A percentile compares a stretch with the other conserved stretches of the same genome.
phyloP scores from a whole-genome alignment of 2,888 invertebrate genomes.

The Stenurella melanura region DNA sequence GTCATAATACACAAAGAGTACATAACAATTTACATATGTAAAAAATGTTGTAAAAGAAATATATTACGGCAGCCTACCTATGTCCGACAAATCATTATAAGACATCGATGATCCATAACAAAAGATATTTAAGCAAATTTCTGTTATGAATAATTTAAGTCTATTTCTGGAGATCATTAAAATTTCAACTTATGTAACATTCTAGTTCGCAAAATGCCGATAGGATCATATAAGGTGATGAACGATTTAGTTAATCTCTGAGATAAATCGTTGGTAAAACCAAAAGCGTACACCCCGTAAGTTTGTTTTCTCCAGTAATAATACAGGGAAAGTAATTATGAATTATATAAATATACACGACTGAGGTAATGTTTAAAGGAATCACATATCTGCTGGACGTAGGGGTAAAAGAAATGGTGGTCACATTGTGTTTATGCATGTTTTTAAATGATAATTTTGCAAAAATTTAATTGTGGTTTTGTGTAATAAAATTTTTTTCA shows the following conservation, averaged over 20 bases:
- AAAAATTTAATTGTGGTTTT: too few species aligned
- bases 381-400: too few species aligned
- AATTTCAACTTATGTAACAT: not conserved
- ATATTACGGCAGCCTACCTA: not conserved
- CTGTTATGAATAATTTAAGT: conserved; percentile 32
- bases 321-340: too few species aligned
- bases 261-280: too few species aligned
- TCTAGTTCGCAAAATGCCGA: not conserved
- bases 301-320: too few species aligned
- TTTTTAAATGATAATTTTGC: too few species aligned
- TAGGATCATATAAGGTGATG: not conserved
- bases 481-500: too few species aligned
- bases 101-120: not conserved
- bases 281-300: too few species aligned
- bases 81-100: not conserved
- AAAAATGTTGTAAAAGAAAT: not conserved
- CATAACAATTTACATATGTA: conserved; percentile 30
- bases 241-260: not conserved
- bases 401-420: too few species aligned
- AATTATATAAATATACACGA: too few species aligned
- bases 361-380: too few species aligned
- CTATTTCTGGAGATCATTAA: not conserved
- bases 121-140: conserved; percentile 12
- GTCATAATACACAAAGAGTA: conserved; percentile 25
- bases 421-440: too few species aligned